Evolutionary conservation across 2,113 vertebrate genomes (phyloP).

Genomic region (Solea solea): DNA sequence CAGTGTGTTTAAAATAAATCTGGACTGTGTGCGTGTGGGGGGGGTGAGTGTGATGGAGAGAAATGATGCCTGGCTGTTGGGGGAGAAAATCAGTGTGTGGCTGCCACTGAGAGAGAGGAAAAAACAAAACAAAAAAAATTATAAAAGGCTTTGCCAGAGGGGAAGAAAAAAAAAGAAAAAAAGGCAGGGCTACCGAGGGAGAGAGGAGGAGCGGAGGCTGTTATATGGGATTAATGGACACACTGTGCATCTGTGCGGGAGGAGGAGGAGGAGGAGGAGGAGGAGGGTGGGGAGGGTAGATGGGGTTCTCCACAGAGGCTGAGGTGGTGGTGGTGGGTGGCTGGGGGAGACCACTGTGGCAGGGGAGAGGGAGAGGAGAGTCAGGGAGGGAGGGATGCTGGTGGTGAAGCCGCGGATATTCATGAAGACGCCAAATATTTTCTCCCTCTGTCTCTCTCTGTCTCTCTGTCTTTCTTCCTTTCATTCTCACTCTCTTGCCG

Average conservation of each 20-base stretch:
- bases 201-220: conserved; percentile 60
- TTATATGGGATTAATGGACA: conserved; percentile 66
- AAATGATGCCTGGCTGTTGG: conserved; percentile 82
- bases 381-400: conserved; percentile 58
- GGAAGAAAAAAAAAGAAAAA: conserved; percentile 4
- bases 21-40: conserved; percentile 15
- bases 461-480: neutral
- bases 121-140: neutral
- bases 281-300: conserved; percentile 44
- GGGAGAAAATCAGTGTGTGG: conserved; percentile 53
- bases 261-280: conserved; percentile 38
- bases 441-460: neutral
- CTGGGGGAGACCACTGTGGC: conserved; percentile 71
- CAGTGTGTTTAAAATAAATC: conserved; percentile 12
- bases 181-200: conserved; percentile 32
- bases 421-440: conserved; percentile 63
- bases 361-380: conserved; percentile 52
- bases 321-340: conserved; percentile 37
- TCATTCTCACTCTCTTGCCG: neutral
- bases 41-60: conserved; percentile 75
- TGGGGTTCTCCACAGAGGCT: conserved; percentile 68
- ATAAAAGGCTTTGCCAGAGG: conserved; percentile 9
- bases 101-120: conserved; percentile 53
- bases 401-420: conserved; percentile 62
- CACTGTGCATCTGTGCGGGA: conserved; percentile 39